phyloP scores from a whole-genome alignment of 1,140 invertebrate species.

The Phymastichus coffea region DNA sequence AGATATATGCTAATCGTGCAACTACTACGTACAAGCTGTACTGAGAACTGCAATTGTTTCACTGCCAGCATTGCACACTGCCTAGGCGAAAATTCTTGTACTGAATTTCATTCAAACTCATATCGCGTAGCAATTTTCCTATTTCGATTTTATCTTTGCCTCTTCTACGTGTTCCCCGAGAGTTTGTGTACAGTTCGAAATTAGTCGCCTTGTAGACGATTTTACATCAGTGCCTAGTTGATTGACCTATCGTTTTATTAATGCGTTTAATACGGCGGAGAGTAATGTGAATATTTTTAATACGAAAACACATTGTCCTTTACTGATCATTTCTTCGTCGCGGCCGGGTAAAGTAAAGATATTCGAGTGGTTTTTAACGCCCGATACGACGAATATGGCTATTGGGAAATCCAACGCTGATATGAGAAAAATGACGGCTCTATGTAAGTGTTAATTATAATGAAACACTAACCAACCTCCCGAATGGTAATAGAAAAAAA shows the following conservation, averaged over 20 bases:
- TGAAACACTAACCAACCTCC: no score
- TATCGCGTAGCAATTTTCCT: no score
- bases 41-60: slow-evolving; percentile 27
- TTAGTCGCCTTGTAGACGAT: background rate
- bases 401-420: background rate
- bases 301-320: no score
- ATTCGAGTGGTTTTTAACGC: slow-evolving; percentile 21
- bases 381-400: slow-evolving; percentile 4
- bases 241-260: no score
- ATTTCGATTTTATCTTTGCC: no score
- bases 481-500: background rate
- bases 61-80: slow-evolving; percentile 6
- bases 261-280: no score
- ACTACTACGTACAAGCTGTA: no score
- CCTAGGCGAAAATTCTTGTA: background rate
- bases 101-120: no score
- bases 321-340: no score
- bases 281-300: no score
- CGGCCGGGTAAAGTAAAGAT: slow-evolving; percentile 15
- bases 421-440: slow-evolving; percentile 19
- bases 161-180: background rate
- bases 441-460: slow-evolving; percentile 23
- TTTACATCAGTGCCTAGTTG: slow-evolving; percentile 24
- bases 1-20: slow-evolving; percentile 22
- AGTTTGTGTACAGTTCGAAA: background rate